Evolutionary conservation across 2,888 invertebrate species (phyloP).

Genomic region (Psylliodes chrysocephalus): DNA sequence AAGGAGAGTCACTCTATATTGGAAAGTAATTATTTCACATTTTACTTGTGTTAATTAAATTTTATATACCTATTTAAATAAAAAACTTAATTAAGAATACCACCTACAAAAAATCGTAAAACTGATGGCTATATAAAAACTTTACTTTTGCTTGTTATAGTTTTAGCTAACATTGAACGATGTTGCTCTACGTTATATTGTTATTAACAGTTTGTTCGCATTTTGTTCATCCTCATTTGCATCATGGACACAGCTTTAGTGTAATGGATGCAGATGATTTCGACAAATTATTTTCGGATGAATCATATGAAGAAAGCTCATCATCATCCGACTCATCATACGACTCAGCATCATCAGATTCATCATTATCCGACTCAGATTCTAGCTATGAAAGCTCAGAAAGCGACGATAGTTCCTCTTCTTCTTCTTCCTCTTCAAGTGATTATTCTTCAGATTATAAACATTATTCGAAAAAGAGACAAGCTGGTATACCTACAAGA

Average conservation of each 20-base stretch:
- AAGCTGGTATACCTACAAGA: not conserved
- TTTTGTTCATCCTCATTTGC: not conserved
- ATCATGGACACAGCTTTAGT: not conserved
- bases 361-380: no score
- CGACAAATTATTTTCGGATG: not conserved
- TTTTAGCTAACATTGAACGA: not conserved
- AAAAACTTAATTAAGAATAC: not conserved
- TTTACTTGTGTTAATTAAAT: not conserved
- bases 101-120: not conserved
- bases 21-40: not conserved
- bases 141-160: not conserved
- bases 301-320: not conserved
- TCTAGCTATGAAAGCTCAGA: no score
- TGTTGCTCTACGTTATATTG: not conserved
- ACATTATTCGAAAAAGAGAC: not conserved
- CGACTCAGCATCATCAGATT: not conserved
- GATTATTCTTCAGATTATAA: not conserved
- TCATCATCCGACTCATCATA: not conserved
- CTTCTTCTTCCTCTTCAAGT: no score
- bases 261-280: not conserved
- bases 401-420: no score
- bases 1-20: not conserved
- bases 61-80: constrained; percentile 1
- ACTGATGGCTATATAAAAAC: not conserved
- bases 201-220: not conserved